Percentiles rank a stretch among this genome's conserved stretches.
Conservation (phyloP, 2,888 invertebrate species). For the Hypena proboscidalis region DNA sequence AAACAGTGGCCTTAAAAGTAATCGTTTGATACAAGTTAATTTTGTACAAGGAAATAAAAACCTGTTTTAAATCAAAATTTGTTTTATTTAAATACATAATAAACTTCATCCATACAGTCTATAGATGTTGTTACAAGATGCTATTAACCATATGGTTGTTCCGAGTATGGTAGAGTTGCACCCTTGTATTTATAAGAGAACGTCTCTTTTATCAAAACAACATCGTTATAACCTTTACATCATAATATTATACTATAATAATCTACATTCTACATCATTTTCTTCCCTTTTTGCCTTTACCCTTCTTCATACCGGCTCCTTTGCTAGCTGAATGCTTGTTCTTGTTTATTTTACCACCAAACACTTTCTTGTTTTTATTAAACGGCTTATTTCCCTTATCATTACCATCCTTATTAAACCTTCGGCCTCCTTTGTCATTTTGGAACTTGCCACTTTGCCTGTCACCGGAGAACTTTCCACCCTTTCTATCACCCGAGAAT, state of each 20-base stretch:
- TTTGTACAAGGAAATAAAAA: conserved; percentile 17
- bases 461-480: no score
- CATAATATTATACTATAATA: no score
- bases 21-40: no score
- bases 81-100: conserved; percentile 26
- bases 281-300: conserved; percentile 54
- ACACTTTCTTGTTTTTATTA: conserved; percentile 66
- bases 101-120: no score
- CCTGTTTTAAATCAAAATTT: conserved; percentile 21
- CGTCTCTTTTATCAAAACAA: no score
- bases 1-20: no score
- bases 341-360: conserved; percentile 74
- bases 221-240: no score
- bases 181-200: neutral
- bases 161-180: conserved; percentile 18
- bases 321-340: conserved; percentile 57
- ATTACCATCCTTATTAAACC: conserved; percentile 44
- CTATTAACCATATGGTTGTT: no score
- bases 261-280: conserved; percentile 27
- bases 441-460: conserved; percentile 42
- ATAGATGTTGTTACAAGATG: no score
- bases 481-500: conserved; percentile 30
- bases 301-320: conserved; percentile 48
- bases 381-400: conserved; percentile 44
- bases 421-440: conserved; percentile 35